These are phyloP conservation scores for Melanogrammus aeglefinus DNA, from an alignment of 2,797 vertebrate species.

Conservation along the genomic window DNA sequence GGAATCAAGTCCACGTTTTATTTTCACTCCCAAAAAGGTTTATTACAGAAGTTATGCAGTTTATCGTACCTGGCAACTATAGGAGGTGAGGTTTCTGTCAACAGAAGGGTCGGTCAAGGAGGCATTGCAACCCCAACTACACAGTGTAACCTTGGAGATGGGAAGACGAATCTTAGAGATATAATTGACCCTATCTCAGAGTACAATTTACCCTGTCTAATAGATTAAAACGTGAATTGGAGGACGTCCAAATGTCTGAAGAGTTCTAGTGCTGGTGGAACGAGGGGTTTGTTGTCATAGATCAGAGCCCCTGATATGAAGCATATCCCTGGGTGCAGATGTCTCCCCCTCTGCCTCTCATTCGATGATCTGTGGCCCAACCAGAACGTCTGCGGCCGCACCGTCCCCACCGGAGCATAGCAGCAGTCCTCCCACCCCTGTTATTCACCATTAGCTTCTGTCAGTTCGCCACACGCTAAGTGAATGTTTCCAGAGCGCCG, in stretches of 20 bases:
- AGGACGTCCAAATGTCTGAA: background rate
- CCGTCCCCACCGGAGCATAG: constrained; percentile 27
- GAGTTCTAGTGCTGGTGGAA: constrained; percentile 38
- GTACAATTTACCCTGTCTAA: constrained; percentile 2
- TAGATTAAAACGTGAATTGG: background rate
- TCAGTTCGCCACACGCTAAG: constrained; percentile 54
- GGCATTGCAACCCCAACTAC: no score
- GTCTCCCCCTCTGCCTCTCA: constrained; percentile 42
- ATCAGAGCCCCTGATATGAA: constrained; percentile 46
- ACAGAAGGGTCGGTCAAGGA: no score
- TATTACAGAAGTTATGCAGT: background rate
- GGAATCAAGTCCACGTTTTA: background rate
- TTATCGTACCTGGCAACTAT: no score
- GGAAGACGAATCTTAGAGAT: no score
- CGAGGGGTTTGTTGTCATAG: constrained; percentile 27
- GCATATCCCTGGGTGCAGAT: constrained; percentile 18
- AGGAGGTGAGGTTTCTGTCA: no score
- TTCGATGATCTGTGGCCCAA: constrained; percentile 53
- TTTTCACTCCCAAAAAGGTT: background rate
- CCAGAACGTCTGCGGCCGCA: background rate
- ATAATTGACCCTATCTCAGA: constrained; percentile 1
- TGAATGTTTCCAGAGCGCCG: constrained; percentile 64
- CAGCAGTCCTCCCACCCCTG: constrained; percentile 31
- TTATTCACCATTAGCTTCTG: constrained; percentile 61
- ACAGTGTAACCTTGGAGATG: no score